Evolutionary conservation across 2,888 invertebrate species (phyloP).

Genomic region (Matsumyia berberina): DNA sequence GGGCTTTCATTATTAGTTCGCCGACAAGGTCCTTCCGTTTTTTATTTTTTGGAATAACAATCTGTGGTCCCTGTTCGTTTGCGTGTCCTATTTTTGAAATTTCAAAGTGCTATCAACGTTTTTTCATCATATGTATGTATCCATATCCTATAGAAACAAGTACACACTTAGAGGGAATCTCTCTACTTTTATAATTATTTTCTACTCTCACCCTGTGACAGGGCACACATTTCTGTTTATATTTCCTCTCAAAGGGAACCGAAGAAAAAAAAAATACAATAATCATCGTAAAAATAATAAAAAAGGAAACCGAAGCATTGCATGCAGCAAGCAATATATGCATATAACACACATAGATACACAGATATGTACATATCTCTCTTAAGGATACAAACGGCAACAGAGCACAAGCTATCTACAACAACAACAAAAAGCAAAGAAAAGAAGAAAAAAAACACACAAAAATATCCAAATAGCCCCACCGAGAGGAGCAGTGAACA

Average conservation of each 20-base stretch:
- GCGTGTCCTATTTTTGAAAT: constrained; percentile 46
- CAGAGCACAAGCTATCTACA: constrained; percentile 21
- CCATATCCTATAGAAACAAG: too few species aligned
- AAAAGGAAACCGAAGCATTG: constrained; percentile 31
- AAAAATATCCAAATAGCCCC: constrained; percentile 29
- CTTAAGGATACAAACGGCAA: constrained; percentile 41
- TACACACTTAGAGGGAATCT: too few species aligned
- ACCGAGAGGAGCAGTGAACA: constrained; percentile 17
- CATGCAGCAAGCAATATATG: constrained; percentile 13
- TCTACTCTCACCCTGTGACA: constrained; percentile 31
- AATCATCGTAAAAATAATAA: not conserved
- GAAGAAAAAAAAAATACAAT: too few species aligned
- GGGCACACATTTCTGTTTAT: constrained; percentile 32
- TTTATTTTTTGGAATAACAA: not conserved
- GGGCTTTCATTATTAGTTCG: not conserved
- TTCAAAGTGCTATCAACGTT: constrained; percentile 32
- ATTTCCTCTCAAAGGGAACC: constrained; percentile 40
- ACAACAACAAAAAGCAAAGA: constrained; percentile 13
- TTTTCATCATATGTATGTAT: too few species aligned
- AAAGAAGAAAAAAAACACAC: too few species aligned
- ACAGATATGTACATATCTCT: not conserved
- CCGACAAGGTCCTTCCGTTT: not conserved
- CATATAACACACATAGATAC: constrained; percentile 21
- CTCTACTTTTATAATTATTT: constrained; percentile 50
- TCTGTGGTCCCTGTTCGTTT: constrained; percentile 14